Evolutionary conservation across 2,797 vertebrate species (phyloP).

Genomic region (Tragopan temminckii): DNA sequence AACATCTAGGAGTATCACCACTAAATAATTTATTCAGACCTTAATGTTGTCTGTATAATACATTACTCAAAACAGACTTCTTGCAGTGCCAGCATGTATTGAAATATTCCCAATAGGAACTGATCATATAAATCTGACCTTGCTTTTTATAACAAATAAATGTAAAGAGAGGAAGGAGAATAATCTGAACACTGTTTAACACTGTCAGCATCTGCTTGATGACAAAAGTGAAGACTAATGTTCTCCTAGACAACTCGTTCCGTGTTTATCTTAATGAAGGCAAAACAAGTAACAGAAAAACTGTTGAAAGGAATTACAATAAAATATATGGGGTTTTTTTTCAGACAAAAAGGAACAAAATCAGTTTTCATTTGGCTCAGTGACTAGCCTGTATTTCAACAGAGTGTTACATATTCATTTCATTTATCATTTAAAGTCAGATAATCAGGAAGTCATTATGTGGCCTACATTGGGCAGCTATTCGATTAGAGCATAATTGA

Average conservation of each 20-base stretch:
- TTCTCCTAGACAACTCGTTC: constrained; percentile 72
- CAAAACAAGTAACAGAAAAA: constrained; percentile 74
- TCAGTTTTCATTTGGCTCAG: constrained; percentile 83
- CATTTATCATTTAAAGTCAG: constrained; percentile 98
- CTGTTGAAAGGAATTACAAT: constrained; percentile 74
- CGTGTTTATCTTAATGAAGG: constrained; percentile 76
- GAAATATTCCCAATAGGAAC: constrained; percentile 65
- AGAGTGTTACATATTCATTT: constrained; percentile 94
- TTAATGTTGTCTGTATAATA: constrained; percentile 72
- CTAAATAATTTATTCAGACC: constrained; percentile 77
- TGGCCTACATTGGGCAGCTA: constrained; percentile 90
- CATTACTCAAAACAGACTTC: constrained; percentile 64
- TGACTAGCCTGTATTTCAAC: constrained; percentile 89
- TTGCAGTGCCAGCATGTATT: constrained; percentile 52
- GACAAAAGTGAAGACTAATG: constrained; percentile 78
- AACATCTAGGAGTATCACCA: constrained; percentile 55
- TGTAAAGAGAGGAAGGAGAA: constrained; percentile 67
- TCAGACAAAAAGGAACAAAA: constrained; percentile 77
- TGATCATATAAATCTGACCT: constrained; percentile 67
- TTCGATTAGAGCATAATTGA: constrained; percentile 89
- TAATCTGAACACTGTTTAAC: constrained; percentile 75
- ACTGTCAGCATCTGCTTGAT: constrained; percentile 76
- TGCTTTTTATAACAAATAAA: constrained; percentile 64
- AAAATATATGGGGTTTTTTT: constrained; percentile 73
- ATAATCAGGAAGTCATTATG: constrained; percentile 99